Evolutionary conservation across 2,113 vertebrate genomes (phyloP).

Genomic region (Orcinus orca): DNA sequence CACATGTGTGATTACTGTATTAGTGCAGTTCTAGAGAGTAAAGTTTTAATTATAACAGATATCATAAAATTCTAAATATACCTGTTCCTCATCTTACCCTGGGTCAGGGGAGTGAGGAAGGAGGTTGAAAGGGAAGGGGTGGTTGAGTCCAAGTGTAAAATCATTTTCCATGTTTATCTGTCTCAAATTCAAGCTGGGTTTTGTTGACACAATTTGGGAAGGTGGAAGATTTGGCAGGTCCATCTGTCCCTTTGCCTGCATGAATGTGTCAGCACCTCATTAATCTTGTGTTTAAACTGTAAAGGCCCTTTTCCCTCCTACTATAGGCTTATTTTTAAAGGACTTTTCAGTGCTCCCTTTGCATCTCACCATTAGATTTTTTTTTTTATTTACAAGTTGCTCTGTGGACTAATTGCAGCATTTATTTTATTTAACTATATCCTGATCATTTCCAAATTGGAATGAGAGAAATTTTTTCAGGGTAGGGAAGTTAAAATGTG

Average conservation of each 20-base stretch:
- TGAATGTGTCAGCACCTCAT: slow-evolving; percentile 33
- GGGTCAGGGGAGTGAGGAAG: background rate
- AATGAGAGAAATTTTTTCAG: slow-evolving; percentile 52
- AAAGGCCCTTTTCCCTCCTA: slow-evolving; percentile 69
- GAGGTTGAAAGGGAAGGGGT: background rate
- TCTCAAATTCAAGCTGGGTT: slow-evolving; percentile 82
- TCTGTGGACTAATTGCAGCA: slow-evolving; percentile 76
- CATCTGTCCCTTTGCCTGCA: slow-evolving; percentile 2
- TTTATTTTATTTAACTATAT: slow-evolving; percentile 75
- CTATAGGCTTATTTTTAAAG: slow-evolving; percentile 73
- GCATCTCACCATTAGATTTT: slow-evolving; percentile 36
- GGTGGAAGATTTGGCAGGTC: slow-evolving; percentile 76
- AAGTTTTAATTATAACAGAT: background rate
- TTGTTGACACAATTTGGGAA: slow-evolving; percentile 83
- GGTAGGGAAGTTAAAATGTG: background rate
- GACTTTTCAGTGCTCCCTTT: slow-evolving; percentile 67
- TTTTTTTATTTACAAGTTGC: slow-evolving; percentile 54
- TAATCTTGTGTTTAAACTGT: slow-evolving; percentile 67
- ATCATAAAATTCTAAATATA: background rate
- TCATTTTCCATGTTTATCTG: slow-evolving; percentile 79
- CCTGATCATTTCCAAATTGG: slow-evolving; percentile 70
- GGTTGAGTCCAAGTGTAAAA: slow-evolving; percentile 73
- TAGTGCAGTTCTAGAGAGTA: background rate
- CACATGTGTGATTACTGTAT: background rate
- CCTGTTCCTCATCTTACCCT: background rate